Evolutionary conservation across 2,797 vertebrate genomes (phyloP), one percentile per base, ranked within the genome.

Genomic region (Cirrhinus molitorella): DNA sequence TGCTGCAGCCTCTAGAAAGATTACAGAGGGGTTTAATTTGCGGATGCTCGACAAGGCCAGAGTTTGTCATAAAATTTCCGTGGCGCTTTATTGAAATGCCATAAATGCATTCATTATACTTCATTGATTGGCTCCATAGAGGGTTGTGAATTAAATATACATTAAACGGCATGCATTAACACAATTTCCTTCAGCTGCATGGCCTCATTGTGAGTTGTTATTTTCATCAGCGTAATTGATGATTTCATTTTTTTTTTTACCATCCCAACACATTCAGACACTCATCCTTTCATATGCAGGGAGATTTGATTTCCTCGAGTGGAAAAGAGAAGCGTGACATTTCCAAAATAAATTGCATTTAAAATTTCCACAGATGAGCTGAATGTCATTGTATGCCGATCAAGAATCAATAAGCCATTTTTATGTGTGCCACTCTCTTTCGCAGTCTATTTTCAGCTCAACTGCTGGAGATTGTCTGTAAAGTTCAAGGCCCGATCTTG

Each of bases 361-460:
- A 68, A 82, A 85, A 88, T 88, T 85, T 88, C 74, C 80, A 83
- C 79, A 83, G 81, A 85, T 79, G 79, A 75, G 59, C 55, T 82
- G 73, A 87, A 88, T 87, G 86, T 73, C 87, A 86, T 80, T 79
- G 78, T 61, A 53, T 83, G 71, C 21, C 78, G 83, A 88, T 87
- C 81, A 86, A 87, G 85, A 88, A 88, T 88, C 87, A 87, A 89
- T 90, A 84, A 80, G 61, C 57, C 70, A 84, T 87, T 88, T 81
- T 80, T 75, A 83, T 63, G 55, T 53, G 51, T 55, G 37, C n/a
- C 40, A 19, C 70, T 76, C 45, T 74, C 25, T 61, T n/a, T 66
- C 53, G 31, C n/a, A n/a, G 66, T 63, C 61, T 74, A 40, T 66
- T 66, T 74, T 43, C 45, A 74, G 47, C 59, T 25, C 45, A 63